Evolutionary conservation across 2,888 invertebrate genomes (phyloP), one percentile per base, ranked within the genome.

Genomic region (Cheilosia vulpina): DNA sequence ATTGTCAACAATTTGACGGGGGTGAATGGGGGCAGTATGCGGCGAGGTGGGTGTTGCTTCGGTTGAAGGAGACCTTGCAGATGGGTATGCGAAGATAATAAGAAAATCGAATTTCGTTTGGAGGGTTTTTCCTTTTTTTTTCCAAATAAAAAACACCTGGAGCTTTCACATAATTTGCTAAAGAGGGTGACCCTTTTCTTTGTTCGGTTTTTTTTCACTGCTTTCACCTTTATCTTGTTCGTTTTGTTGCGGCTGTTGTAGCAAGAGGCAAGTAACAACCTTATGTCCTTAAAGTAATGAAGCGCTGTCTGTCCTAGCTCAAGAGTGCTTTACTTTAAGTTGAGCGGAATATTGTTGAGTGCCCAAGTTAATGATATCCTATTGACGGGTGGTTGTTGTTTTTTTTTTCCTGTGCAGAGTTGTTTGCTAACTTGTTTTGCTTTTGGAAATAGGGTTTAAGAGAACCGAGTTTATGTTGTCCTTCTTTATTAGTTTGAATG

Each of bases 1-100:
- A 85, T 76, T 85, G 76, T 85, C 81, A 77, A 77, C 85, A 85
- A 77, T 81, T 85, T 81, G 85, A 85, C 81, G 47, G 76, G 45
- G 15, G 43, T 2, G 38, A 45, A 41, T 58, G 71, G 9, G 19
- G 38, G 38, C 17, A 13, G 58, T 4, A 9, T 38, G 21, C 7
- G 27, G 27, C 17, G 24, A 47, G 58, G 19, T 50, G 34, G 2
- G 1, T 6, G 11, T 11, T 24, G 38, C 38, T 38, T 38, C 13
- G 47, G 31, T 41, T 45, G 57, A 71, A 65, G 60, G 73, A 76
- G 27, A 57, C 41, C 31, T 72, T 24, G 75, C 50, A 79, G 79
- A 84, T 84, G 65, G 63, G 63, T 76, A 66, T 65, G 65, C 47
- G 65, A 52, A 80, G 65, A 76, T 85, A 85, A 81, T 81, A 71